Evolutionary conservation across 2,888 invertebrate genomes (phyloP), one percentile per base, ranked within the genome.

Genomic region (Eurytoma californica): DNA sequence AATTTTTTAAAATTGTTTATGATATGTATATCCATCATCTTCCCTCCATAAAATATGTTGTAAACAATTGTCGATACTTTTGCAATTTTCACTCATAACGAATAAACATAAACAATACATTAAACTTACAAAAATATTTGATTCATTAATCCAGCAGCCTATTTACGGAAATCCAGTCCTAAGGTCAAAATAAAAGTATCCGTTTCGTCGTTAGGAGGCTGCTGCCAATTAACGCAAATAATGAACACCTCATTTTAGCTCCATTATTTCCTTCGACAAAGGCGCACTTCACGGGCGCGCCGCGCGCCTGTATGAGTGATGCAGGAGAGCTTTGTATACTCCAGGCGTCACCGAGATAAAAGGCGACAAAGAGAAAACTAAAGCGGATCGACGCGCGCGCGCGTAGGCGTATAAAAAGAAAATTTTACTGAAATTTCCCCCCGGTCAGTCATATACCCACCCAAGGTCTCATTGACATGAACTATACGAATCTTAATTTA

Each of bases 71-170:
- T 9, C 39, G 9, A 39, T 39, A 39, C 39, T 39, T 72, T 72
- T 39, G 53, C 16, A 70, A 65, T 58, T 58, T 53, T 77, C 60
- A 77, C 53, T 28, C 49, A 58, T 66, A 24, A 72, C 67, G 28
- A 72, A 77, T 77, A 72, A 57, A 72, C 60, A 30, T 77, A 72
- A 72, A 72, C n/a, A 67, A 47, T 53, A 13, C 58, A 61, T n/a
- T 58, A 9, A 39, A 39, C 7, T 0, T 1, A 39, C 0, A 39
- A 39, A 9, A 39, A 9, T 7, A 1, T 39, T 39, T 9, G 39
- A 9, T 39, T 39, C 39, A 7, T 39, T 39, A 39, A 39, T 39
- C 39, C 39, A 39, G 1, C 39, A 7, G 9, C 9, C 39, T 1
- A 1, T 1, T 0, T 39, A 7, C 9, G 9, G 1, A 39, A 39